A percentile compares a stretch with the other conserved stretches of the same genome.
These are phyloP conservation scores for Microchrysa polita DNA, from an alignment of 2,888 invertebrate species.

Conservation along the genomic window DNA sequence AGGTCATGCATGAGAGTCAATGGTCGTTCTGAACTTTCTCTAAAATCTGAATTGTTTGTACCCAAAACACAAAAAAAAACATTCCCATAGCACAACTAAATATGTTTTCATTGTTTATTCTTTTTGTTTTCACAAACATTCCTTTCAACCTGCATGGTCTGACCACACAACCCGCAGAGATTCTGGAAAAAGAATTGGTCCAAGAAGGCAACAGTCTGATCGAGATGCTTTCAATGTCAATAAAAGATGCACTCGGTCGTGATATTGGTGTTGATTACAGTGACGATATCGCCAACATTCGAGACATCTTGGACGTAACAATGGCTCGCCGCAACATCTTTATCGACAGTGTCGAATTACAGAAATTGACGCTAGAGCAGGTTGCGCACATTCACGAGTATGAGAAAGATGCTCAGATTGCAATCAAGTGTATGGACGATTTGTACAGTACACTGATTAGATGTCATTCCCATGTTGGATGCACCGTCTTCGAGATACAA, in stretches of 20 bases:
- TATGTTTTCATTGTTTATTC: background rate
- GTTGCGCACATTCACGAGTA: slow-evolving; percentile 78
- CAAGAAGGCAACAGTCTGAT: slow-evolving; percentile 81
- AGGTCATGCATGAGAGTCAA: too few relatives aligned
- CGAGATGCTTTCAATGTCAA: slow-evolving; percentile 80
- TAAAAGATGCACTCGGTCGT: slow-evolving; percentile 80
- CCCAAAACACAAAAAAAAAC: background rate
- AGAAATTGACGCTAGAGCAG: slow-evolving; percentile 81
- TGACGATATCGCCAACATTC: slow-evolving; percentile 76
- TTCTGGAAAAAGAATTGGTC: slow-evolving; percentile 73
- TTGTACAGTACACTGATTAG: slow-evolving; percentile 75
- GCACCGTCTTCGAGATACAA: slow-evolving; percentile 77
- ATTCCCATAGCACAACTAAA: background rate
- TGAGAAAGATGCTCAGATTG: slow-evolving; percentile 79
- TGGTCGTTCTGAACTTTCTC: too few relatives aligned
- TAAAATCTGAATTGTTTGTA: background rate
- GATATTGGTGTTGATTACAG: slow-evolving; percentile 76
- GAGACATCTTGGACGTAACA: slow-evolving; percentile 75
- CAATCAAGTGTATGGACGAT: slow-evolving; percentile 80
- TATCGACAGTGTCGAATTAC: slow-evolving; percentile 78
- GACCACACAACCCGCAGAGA: slow-evolving; percentile 64
- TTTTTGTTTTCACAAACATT: background rate
- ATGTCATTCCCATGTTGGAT: slow-evolving; percentile 78
- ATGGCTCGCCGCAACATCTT: slow-evolving; percentile 76
- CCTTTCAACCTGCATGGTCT: too few relatives aligned